phyloP scores from a whole-genome alignment of 2,888 invertebrate species.

The Pachycephus smyrnensis region DNA sequence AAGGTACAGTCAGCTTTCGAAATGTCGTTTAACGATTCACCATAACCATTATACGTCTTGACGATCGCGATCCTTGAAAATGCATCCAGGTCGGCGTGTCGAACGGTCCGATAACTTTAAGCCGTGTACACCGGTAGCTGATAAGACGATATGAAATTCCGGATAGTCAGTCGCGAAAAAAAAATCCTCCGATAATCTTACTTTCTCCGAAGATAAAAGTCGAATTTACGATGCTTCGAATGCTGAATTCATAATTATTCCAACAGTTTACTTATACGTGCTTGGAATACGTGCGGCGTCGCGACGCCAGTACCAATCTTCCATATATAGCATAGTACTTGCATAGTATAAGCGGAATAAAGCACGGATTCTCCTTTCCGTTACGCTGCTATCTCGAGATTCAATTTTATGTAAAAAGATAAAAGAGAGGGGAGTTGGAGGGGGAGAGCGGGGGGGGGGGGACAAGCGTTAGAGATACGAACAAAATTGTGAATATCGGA shows the following conservation, averaged over 20 bases:
- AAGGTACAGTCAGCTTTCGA: background rate
- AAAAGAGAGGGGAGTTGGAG: background rate
- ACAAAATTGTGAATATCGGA: background rate
- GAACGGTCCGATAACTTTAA: too few relatives aligned
- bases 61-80: background rate
- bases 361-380: background rate
- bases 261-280: background rate
- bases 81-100: background rate
- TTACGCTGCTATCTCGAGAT: background rate
- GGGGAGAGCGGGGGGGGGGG: rapidly evolving
- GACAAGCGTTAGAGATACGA: background rate
- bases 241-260: background rate
- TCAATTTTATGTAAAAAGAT: background rate
- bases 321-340: background rate
- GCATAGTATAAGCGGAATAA: background rate
- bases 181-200: too few relatives aligned
- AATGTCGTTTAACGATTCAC: background rate
- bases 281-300: background rate
- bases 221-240: too few relatives aligned
- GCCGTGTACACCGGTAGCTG: too few relatives aligned
- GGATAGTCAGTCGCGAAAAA: too few relatives aligned
- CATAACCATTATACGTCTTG: background rate
- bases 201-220: too few relatives aligned
- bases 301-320: background rate
- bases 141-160: too few relatives aligned